Percentiles rank a stretch among this genome's conserved stretches.
Conservation (phyloP, 2,113 vertebrate genomes). For the Tragelaphus scriptus region DNA sequence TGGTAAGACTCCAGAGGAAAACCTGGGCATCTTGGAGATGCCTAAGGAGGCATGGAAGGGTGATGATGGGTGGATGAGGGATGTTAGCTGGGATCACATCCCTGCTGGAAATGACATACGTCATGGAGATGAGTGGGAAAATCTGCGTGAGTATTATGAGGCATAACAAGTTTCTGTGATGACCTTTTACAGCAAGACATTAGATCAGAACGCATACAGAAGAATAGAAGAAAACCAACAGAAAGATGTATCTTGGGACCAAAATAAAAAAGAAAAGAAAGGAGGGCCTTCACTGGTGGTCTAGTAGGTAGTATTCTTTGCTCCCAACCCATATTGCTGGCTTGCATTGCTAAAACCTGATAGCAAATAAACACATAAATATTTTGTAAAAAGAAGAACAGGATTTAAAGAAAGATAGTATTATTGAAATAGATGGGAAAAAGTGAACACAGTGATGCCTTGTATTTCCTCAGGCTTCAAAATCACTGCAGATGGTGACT, state of each 20-base stretch:
- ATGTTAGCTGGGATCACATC: not conserved
- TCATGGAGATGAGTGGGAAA: not conserved
- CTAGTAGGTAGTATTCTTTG: not conserved
- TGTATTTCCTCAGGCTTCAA: not conserved
- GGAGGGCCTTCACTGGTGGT: not conserved
- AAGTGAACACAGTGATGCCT: not conserved
- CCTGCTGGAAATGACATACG: not conserved
- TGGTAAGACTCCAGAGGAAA: not conserved
- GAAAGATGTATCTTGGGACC: not conserved
- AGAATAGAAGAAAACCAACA: not conserved
- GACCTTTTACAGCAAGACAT: not conserved
- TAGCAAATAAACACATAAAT: not conserved
- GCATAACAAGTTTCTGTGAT: not conserved
- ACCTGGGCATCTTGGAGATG: not conserved
- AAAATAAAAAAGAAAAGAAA: not conserved
- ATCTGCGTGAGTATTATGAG: accelerated
- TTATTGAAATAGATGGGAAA: not conserved
- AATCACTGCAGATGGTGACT: not conserved
- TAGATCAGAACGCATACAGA: not conserved
- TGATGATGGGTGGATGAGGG: not conserved
- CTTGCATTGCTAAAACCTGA: not conserved
- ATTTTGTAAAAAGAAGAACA: not conserved
- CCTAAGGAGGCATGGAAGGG: not conserved
- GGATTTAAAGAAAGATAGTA: not conserved
- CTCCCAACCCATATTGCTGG: not conserved